These are phyloP conservation scores for Oxystoma pomonae DNA, from an alignment of 2,888 invertebrate species.

Conservation along the genomic window DNA sequence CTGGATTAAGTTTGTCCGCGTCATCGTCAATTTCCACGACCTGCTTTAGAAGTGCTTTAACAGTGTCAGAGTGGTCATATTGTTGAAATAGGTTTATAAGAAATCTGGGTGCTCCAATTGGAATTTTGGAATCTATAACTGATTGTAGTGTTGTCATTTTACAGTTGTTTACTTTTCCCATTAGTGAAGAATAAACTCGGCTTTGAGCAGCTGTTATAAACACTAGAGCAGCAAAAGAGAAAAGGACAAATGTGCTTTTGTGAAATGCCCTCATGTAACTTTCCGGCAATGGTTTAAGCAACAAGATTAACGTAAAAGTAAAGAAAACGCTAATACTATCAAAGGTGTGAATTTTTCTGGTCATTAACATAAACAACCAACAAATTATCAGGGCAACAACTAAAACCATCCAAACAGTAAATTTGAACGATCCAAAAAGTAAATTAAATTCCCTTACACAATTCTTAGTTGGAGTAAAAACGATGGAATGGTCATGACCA, in stretches of 20 bases:
- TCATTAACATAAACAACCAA: background rate
- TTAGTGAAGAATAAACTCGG: background rate
- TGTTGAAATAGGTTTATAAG: background rate
- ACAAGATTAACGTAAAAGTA: background rate
- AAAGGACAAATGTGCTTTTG: background rate
- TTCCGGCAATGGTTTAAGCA: background rate
- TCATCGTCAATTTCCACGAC: background rate
- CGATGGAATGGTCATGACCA: background rate
- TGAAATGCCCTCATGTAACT: background rate
- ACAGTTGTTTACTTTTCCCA: background rate
- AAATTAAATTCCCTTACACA: background rate
- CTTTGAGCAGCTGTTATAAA: background rate
- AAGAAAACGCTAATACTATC: background rate
- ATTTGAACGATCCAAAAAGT: background rate
- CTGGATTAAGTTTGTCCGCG: background rate
- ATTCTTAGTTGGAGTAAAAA: background rate
- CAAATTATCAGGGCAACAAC: background rate
- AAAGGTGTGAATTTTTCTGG: background rate
- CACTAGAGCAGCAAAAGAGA: background rate
- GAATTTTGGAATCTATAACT: background rate
- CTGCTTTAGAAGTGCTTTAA: background rate
- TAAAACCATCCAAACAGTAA: background rate
- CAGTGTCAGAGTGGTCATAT: background rate
- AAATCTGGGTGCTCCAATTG: background rate
- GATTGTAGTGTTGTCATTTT: background rate